Percentiles rank a stretch among this genome's conserved stretches.
Evolutionary conservation across 1,140 invertebrate species (phyloP).

Genomic region (Caenorhabditis inopinata): DNA sequence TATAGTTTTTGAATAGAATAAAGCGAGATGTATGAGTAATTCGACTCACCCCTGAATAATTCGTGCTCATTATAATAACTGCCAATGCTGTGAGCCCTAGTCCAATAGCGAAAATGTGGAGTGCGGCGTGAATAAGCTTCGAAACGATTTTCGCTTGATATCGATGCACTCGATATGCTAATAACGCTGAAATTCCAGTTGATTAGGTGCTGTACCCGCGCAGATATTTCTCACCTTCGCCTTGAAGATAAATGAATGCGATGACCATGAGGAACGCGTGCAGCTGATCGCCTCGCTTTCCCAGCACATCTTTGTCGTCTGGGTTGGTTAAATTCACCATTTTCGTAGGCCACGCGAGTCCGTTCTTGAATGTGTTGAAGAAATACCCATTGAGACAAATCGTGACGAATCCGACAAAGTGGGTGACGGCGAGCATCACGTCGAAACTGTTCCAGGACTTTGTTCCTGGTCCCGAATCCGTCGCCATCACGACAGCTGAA

Average conservation of each 20-base stretch:
- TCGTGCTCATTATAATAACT: slow-evolving; percentile 42
- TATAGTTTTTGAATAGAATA: not conserved
- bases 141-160: slow-evolving; percentile 42
- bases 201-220: not conserved
- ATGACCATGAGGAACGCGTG: slow-evolving; percentile 47
- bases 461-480: not conserved
- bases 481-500: not conserved
- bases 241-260: slow-evolving; percentile 47
- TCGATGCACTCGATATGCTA: slow-evolving; percentile 48
- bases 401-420: slow-evolving; percentile 20
- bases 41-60: not conserved
- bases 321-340: not conserved
- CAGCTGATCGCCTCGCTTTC: slow-evolving; percentile 15
- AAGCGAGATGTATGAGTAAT: too few relatives aligned
- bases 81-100: slow-evolving; percentile 35
- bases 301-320: not conserved
- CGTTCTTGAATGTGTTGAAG: slow-evolving; percentile 41
- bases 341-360: slow-evolving; percentile 36
- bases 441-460: not conserved
- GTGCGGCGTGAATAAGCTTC: slow-evolving; percentile 39
- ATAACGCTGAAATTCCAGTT: slow-evolving; percentile 26
- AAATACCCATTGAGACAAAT: slow-evolving; percentile 42
- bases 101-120: slow-evolving; percentile 35
- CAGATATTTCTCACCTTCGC: slow-evolving; percentile 25
- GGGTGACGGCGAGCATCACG: not conserved